Base-by-base conservation (phyloP, 64 coral and sea anemone species). In the Pocillopora verrucosa region DNA sequence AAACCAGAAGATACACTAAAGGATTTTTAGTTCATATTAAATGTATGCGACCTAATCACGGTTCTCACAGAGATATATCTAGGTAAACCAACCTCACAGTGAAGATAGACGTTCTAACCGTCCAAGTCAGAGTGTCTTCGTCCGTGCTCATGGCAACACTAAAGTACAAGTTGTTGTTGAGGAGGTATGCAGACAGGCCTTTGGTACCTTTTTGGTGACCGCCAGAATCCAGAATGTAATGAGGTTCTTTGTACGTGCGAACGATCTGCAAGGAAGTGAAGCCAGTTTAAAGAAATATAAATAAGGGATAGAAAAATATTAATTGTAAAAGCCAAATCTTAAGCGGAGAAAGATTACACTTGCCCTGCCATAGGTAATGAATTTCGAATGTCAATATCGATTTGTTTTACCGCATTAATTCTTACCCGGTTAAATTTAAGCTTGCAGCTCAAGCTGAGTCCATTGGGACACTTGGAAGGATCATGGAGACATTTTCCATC, bases 391-490 rank as follows among this genome's bases (percentile, higher is more conserved):
- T 38, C 0, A 89, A 9, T 36, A 10, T 51, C 41, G 41, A 51
- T 51, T 51, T 51, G 3, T 51, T 51, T 51, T 51, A 51, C 41
- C 41, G 41, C 41, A 51, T 30, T 30, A 30, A 19, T 60, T 65
- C 65, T 80, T 75, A 99, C 97, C 85, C 91, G 93, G 59, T 95
- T 92, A 64, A 99, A 92, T 45, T 99, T 99, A 19, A 99, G 97
- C 65, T 95, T 99, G 74, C 88, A 95, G 59, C 97, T 99, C 68
- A 95, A 95, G 69, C 97, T 99, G 10, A 99, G 83, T 13, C 97
- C 97, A 79, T 88, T 60, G 20, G 80, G 89, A 56, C 97, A 99
- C 63, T 93, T 99, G 37, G 88, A 70, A 38, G 97, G 97, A 77
- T 99, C 89, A 83, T 89, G 79, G 9, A 99, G 36, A 73, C 97